Conservation (phyloP, 1,140 invertebrate species). For the Calliphora vicina region DNA sequence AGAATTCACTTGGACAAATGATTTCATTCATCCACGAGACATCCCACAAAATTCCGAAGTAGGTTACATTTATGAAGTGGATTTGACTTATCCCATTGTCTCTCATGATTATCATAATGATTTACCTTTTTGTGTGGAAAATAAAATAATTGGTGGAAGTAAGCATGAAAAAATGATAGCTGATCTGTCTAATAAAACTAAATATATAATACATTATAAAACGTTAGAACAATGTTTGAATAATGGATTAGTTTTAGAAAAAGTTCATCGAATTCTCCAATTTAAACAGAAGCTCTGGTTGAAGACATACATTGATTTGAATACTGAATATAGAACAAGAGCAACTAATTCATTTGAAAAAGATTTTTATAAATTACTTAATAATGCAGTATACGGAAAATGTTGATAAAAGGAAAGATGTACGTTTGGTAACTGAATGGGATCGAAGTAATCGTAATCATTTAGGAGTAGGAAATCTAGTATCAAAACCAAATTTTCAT, state of each 20-base stretch:
- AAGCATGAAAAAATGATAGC: conserved; percentile 56
- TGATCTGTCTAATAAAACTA: conserved; percentile 58
- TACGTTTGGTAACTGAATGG: conserved; percentile 61
- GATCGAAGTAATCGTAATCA: conserved; percentile 44
- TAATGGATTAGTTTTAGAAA: conserved; percentile 63
- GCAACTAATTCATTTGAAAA: conserved; percentile 65
- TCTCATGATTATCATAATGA: conserved; percentile 67
- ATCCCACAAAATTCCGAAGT: conserved; percentile 43
- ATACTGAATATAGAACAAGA: conserved; percentile 58
- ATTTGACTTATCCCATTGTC: conserved; percentile 56
- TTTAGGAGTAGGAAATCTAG: conserved; percentile 53
- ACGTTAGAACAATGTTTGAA: conserved; percentile 65
- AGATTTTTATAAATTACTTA: conserved; percentile 66
- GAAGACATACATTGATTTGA: conserved; percentile 64
- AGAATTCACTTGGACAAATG: not conserved
- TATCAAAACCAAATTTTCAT: conserved; percentile 63
- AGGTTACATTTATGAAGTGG: conserved; percentile 67
- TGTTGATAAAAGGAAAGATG: conserved; percentile 62
- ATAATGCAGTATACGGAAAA: conserved; percentile 67
- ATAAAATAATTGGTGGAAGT: conserved; percentile 39
- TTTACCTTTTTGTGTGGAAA: conserved; percentile 65
- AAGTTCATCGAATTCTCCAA: conserved; percentile 65
- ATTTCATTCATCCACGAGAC: too few relatives aligned
- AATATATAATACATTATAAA: conserved; percentile 66
- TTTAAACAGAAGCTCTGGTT: conserved; percentile 67